Percentiles rank a stretch among this genome's conserved stretches.
Conservation (phyloP, 2,888 invertebrate genomes). For the Acanthococcus lagerstroemiae region DNA sequence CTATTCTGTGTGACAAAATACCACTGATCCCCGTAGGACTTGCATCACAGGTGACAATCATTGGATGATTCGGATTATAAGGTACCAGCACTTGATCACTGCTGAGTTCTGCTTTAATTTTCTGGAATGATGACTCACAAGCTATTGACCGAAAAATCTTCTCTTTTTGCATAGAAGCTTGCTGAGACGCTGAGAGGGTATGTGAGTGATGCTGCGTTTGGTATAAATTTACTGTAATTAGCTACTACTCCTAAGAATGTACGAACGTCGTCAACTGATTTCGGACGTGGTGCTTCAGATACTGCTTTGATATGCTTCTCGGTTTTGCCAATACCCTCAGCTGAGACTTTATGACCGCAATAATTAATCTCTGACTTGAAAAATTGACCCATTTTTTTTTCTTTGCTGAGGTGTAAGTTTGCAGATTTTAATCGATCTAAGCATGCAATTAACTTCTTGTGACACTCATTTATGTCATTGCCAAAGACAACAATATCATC, state of each 20-base stretch:
- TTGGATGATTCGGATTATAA: conserved; percentile 34
- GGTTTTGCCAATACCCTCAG: conserved; percentile 33
- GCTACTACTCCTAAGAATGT: conserved; percentile 34
- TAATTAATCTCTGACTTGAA: conserved; percentile 31
- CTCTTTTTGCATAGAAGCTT: too few relatives aligned
- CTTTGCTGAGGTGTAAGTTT: conserved; percentile 26
- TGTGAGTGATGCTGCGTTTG: conserved; percentile 31
- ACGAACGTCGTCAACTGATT: conserved; percentile 30
- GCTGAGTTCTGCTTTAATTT: conserved; percentile 35
- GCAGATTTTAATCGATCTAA: conserved; percentile 22
- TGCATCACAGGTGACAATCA: conserved; percentile 32
- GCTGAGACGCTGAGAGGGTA: too few relatives aligned
- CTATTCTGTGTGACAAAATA: conserved; percentile 4
- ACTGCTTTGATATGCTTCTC: conserved; percentile 31
- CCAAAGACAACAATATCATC: conserved; percentile 37
- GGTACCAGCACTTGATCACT: conserved; percentile 34
- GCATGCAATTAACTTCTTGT: not conserved
- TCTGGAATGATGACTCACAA: conserved; percentile 35
- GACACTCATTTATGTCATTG: conserved; percentile 31
- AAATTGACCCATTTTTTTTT: conserved; percentile 32
- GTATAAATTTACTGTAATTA: conserved; percentile 35
- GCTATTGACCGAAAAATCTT: conserved; percentile 34
- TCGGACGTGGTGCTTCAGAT: conserved; percentile 23
- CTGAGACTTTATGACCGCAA: conserved; percentile 32
- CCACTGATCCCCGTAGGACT: conserved; percentile 32